A percentile compares a stretch with the other conserved stretches of the same genome.
Evolutionary conservation across 2,888 invertebrate species (phyloP).

Genomic region (Clepsis dumicolana): DNA sequence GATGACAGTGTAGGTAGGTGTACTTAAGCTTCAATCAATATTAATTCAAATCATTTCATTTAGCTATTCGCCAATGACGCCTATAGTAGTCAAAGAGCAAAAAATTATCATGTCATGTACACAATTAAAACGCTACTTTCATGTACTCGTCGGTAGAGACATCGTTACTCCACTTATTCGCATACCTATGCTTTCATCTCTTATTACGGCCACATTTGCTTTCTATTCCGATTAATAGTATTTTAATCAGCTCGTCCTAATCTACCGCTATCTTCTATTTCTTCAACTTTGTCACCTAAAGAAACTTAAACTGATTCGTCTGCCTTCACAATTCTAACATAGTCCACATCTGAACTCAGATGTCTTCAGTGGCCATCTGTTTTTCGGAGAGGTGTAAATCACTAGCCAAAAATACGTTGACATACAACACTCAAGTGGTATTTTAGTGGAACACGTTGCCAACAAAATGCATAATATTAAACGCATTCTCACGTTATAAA

Average conservation of each 20-base stretch:
- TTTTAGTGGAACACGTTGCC: constrained; percentile 28
- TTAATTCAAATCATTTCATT: too few relatives aligned
- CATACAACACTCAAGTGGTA: neutral
- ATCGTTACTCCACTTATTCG: neutral
- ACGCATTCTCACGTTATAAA: constrained; percentile 54
- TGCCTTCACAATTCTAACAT: neutral
- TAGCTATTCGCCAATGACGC: neutral
- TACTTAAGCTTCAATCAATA: too few relatives aligned
- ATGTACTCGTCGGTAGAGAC: too few relatives aligned
- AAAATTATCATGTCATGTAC: neutral
- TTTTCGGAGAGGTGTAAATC: neutral
- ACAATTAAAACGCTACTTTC: too few relatives aligned
- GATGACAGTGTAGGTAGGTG: too few relatives aligned
- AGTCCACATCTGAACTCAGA: neutral
- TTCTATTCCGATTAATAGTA: neutral
- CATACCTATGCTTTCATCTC: neutral
- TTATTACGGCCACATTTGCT: neutral
- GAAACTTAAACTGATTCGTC: neutral
- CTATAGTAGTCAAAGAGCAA: neutral
- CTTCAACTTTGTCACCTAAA: neutral
- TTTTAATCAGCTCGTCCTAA: neutral
- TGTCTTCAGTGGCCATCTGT: neutral
- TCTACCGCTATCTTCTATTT: neutral
- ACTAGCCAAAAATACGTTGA: neutral
- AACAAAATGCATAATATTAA: constrained; percentile 33